Conservation (phyloP, 2,113 vertebrate genomes). For the Ginglymostoma cirratum region DNA sequence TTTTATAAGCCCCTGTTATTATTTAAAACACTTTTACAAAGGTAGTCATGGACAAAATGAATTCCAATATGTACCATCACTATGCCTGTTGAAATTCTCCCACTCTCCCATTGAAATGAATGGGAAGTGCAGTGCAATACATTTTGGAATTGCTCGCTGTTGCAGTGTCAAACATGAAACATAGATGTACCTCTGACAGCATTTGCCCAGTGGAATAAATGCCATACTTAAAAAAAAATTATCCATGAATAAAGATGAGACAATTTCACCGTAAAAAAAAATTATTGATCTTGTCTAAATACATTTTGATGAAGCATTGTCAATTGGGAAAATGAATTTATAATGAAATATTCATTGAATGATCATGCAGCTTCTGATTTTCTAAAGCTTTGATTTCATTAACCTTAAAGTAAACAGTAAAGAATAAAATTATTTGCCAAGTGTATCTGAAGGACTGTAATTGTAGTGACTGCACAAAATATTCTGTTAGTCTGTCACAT, state of each 20-base stretch:
- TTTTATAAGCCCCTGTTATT: background rate
- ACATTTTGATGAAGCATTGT: background rate
- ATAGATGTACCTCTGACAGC: background rate
- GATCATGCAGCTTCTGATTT: background rate
- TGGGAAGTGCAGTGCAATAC: background rate
- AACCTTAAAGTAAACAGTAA: background rate
- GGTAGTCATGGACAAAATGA: background rate
- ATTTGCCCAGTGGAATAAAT: background rate
- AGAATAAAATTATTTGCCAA: background rate
- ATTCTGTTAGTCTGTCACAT: background rate
- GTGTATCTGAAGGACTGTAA: background rate
- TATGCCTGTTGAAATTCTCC: background rate
- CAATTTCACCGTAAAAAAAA: background rate
- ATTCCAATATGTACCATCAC: background rate
- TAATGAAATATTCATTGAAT: background rate
- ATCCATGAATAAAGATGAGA: slow-evolving; percentile 12
- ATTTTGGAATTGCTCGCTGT: background rate
- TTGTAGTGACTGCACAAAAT: background rate
- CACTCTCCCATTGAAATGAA: background rate
- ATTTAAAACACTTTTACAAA: background rate
- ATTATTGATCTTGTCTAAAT: background rate
- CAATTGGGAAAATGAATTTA: background rate
- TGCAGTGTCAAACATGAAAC: background rate
- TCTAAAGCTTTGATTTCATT: background rate
- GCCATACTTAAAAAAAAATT: background rate